Evolutionary conservation across 1,140 invertebrate species (phyloP), one percentile per base, ranked within the genome.

Genomic region (Drosophila virilis): DNA sequence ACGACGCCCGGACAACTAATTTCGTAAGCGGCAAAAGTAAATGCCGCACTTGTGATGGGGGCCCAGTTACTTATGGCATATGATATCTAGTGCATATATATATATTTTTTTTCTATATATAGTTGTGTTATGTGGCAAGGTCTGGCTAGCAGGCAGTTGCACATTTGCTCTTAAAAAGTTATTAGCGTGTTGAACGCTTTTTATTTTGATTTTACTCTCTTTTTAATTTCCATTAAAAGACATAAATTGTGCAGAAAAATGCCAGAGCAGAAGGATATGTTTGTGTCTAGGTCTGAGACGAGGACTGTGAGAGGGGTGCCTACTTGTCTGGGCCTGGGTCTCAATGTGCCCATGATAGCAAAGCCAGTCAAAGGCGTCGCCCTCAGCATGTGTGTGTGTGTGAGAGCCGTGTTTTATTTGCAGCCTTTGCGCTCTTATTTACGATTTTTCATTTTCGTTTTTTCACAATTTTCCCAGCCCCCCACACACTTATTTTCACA

Each of bases 231-330:
- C 84, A 88, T 88, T 88, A 88, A 88, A 83, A 88, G 84, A 83
- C 84, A 88, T 88, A 88, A 88, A 88, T 88, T 88, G 84, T 89
- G 84, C 84, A 88, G 84, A 83, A 89, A 89, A 88, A 89, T 88
- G 74, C 46, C 17, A 22, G 22, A 28, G 22, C 22, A 64, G 58
- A 85, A 77, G 69, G 80, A 81, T 86, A 72, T 71, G 54, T 75
- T 8, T 70, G 37, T 52, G 61, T 59, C 50, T 80, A 58, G n/a
- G 72, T 75, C 70, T 85, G 64, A 46, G 43, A 28, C 22, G 3
- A 4, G 22, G 22, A 5, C 52, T 35, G 64, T 33, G 59, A 46
- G 68, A 40, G 32, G 48, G 48, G 37, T 51, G 50, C 17, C 51
- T 60, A 37, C 22, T 45, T 45, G 17, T 48, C 42, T 59, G 57